Percentiles rank a stretch among this genome's conserved stretches.
These are phyloP conservation scores for rabbit (Oryctolagus cuniculus) DNA, from an alignment of 2,113 vertebrate species.

Conservation along the genomic window DNA sequence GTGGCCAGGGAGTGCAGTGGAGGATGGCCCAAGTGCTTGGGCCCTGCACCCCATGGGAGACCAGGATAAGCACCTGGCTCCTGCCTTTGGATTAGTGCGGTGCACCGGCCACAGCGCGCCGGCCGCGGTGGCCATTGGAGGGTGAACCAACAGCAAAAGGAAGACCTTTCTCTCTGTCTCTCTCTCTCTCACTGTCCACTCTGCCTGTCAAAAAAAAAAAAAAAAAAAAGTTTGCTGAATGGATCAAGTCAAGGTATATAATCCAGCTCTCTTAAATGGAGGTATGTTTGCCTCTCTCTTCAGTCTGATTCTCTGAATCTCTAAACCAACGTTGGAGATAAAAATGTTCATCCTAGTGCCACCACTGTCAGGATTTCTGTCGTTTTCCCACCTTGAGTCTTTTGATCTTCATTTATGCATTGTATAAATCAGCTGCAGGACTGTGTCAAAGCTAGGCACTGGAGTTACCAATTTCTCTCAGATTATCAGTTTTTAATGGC, in stretches of 20 bases:
- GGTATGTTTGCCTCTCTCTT: background rate
- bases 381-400: constrained; percentile 29
- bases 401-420: constrained; percentile 51
- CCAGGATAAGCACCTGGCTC: no score
- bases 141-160: no score
- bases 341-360: background rate
- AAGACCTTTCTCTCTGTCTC: no score
- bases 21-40: no score
- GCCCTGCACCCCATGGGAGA: no score
- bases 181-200: no score
- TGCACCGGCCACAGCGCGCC: no score
- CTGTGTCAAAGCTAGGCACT: background rate
- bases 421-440: background rate
- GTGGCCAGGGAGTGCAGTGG: no score
- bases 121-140: no score
- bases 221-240: background rate
- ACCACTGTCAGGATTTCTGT: background rate
- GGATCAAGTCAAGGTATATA: background rate
- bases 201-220: no score
- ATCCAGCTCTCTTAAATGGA: background rate
- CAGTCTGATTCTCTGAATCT: background rate
- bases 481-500: background rate
- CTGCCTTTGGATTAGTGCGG: no score
- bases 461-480: background rate
- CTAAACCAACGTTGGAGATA: background rate